Percentiles rank a stretch among this genome's conserved stretches.
Conservation (phyloP, 1,140 invertebrate species). For the Cephus cinctus region DNA sequence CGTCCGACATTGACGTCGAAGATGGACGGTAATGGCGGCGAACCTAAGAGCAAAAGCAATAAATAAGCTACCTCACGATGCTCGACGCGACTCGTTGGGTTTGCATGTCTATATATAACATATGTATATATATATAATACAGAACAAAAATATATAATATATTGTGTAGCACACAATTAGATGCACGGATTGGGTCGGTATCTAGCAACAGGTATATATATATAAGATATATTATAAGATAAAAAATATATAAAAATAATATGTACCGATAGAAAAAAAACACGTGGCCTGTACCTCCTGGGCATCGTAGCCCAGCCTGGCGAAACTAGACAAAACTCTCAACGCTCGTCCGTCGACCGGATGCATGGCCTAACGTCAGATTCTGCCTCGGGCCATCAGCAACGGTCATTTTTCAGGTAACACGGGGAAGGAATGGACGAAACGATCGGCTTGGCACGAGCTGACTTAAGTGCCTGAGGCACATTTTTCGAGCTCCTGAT, state of each 20-base stretch:
- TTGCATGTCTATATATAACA: too few relatives aligned
- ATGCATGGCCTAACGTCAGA: conserved; percentile 40
- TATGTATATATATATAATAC: too few relatives aligned
- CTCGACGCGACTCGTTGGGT: too few relatives aligned
- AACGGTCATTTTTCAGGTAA: conserved; percentile 33
- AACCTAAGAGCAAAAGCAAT: too few relatives aligned
- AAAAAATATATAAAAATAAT: conserved; percentile 34
- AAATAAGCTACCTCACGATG: too few relatives aligned
- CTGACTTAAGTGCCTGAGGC: conserved; percentile 42
- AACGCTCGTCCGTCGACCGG: conserved; percentile 40
- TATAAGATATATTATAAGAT: conserved; percentile 2
- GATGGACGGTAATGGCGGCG: too few relatives aligned
- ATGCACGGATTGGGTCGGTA: conserved; percentile 4
- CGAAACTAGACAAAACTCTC: conserved; percentile 44
- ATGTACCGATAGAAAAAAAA: conserved; percentile 47
- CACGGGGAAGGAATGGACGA: conserved; percentile 21
- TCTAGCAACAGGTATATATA: conserved; percentile 2
- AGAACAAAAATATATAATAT: conserved; percentile 6
- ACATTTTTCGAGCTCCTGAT: conserved; percentile 60
- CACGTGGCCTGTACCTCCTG: conserved; percentile 41
- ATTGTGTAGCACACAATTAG: conserved; percentile 1
- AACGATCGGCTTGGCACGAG: conserved; percentile 7
- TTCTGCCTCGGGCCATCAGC: conserved; percentile 39
- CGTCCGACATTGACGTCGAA: too few relatives aligned
- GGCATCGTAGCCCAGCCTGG: conserved; percentile 43